Evolutionary conservation across 2,888 invertebrate genomes (phyloP), one percentile per base, ranked within the genome.

Genomic region (Tineola bisselliella): DNA sequence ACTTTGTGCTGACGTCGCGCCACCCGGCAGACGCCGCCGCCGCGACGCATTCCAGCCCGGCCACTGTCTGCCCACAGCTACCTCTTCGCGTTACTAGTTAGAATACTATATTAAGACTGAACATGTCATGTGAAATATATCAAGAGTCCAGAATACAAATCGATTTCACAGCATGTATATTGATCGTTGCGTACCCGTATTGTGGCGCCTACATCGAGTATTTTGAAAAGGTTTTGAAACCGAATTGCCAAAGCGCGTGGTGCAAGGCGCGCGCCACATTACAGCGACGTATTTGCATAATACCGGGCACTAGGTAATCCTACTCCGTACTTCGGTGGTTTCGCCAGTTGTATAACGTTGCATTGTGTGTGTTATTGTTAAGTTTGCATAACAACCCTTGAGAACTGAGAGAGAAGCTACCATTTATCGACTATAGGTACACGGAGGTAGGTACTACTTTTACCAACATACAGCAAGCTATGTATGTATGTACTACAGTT

Each of bases 161-260:
- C 10, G 48, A 48, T 48, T 19, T 54, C 4, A 8, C 19, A 19
- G 12, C 17, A 54, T 54, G 4, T n/a, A 12, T n/a, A 54, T 54
- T 52, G 56, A 62, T 62, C 43, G 63, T 44, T 48, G 44, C 61
- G 56, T 60, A 64, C 65, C 64, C 62, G 64, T 56, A 64, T 64
- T 54, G n/a, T 52, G 13, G 44, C 75, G 75, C 79, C 81, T 79
- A 79, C 76, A 71, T 72, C 63, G 70, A 67, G 67, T 73, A 71
- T 83, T 84, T 86, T 82, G 75, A 84, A 84, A 84, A 84, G 75
- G 73, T 83, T 86, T 87, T 80, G 82, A 81, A 86, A 86, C 69
- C 59, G 66, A 72, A 74, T 84, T 83, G 81, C 83, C 73, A 82
- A 79, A 82, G 83, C 72, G 71, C 77, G 76, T 84, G 84, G 84